These are phyloP conservation scores for Heteromurus nitidus DNA, from an alignment of 2,888 invertebrate species.

Conservation along the genomic window DNA sequence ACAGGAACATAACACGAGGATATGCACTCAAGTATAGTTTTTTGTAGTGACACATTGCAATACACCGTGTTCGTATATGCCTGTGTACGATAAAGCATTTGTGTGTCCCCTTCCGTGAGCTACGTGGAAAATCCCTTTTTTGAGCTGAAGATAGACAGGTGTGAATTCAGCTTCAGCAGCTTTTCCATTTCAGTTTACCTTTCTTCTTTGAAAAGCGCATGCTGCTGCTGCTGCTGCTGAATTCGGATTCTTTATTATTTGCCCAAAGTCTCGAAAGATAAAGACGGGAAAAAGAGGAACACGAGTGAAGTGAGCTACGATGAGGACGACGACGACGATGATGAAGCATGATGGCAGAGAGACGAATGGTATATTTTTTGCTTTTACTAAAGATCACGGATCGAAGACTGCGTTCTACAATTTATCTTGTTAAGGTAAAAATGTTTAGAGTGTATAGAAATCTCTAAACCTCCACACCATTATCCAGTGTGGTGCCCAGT, in stretches of 20 bases:
- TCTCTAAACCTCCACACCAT: no score
- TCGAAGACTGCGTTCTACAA: no score
- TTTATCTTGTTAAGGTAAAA: no score
- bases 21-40: background rate
- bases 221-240: conserved; percentile 24
- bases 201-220: conserved; percentile 24
- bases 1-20: background rate
- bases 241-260: conserved; percentile 25
- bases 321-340: background rate
- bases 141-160: conserved; percentile 48
- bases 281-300: conserved; percentile 44
- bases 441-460: no score
- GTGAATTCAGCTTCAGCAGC: conserved; percentile 28
- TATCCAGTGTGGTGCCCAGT: no score
- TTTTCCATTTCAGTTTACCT: background rate
- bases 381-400: background rate
- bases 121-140: conserved; percentile 10
- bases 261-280: conserved; percentile 46
- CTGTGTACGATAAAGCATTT: background rate
- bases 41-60: no score
- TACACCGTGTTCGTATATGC: no score
- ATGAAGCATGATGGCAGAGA: conserved; percentile 23
- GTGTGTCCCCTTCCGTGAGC: background rate
- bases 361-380: background rate
- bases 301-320: conserved; percentile 19